Conservation (phyloP, 2,113 vertebrate genomes). For the Pao palembangensis region DNA sequence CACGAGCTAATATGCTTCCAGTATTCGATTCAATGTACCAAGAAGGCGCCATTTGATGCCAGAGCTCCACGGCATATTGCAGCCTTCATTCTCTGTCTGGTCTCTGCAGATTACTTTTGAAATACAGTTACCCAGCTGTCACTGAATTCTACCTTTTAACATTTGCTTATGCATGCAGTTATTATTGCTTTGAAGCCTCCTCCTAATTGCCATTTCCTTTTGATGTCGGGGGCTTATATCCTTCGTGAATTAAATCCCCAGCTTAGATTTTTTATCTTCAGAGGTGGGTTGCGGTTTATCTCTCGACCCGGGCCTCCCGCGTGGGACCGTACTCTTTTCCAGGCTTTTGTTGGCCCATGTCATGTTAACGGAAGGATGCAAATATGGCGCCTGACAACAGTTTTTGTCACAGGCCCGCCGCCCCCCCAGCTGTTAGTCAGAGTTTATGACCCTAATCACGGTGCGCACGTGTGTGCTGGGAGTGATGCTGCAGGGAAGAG, state of each 20-base stretch:
- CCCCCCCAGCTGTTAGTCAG: constrained; percentile 39
- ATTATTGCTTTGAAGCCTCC: constrained; percentile 33
- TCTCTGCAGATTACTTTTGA: constrained; percentile 12
- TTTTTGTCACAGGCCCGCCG: constrained; percentile 7
- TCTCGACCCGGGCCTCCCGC: constrained; percentile 27
- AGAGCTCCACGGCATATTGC: background rate
- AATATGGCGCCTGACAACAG: constrained; percentile 40
- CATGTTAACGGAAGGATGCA: constrained; percentile 46
- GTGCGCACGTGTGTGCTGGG: constrained; percentile 13
- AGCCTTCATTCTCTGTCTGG: background rate
- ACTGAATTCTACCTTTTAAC: constrained; percentile 11
- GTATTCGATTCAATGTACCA: background rate
- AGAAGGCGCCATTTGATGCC: background rate
- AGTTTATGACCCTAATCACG: constrained; percentile 46
- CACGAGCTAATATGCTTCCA: no score
- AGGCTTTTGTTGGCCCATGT: constrained; percentile 29
- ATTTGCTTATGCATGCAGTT: constrained; percentile 43
- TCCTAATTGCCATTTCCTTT: constrained; percentile 52
- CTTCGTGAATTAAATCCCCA: constrained; percentile 30
- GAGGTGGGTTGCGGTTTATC: constrained; percentile 37
- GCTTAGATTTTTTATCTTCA: constrained; percentile 55
- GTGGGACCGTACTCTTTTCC: constrained; percentile 34
- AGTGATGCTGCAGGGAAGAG: constrained; percentile 3
- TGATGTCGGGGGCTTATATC: constrained; percentile 41
- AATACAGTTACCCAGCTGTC: constrained; percentile 8